Conservation (phyloP, 2,797 vertebrate species). For the Poliocrania exsul region DNA sequence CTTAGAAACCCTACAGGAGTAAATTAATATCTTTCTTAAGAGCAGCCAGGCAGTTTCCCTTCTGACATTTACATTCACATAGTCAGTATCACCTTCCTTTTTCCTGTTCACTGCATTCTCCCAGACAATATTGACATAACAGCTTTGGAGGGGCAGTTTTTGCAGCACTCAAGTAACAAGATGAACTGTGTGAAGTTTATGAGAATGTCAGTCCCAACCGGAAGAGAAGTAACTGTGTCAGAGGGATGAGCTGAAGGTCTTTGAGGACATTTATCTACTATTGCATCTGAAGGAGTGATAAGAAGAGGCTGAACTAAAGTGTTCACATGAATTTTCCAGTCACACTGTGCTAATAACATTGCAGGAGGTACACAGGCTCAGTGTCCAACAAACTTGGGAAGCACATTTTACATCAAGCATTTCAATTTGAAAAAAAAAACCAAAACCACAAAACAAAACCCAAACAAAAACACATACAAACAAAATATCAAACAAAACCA, state of each 20-base stretch:
- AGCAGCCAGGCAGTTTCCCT: neutral
- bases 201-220: neutral
- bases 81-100: neutral
- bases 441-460: neutral
- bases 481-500: neutral
- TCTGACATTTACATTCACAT: neutral
- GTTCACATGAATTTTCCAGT: neutral
- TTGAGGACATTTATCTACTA: neutral
- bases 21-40: neutral
- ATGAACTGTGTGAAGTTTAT: neutral
- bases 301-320: neutral
- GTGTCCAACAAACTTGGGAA: neutral
- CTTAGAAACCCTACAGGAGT: neutral
- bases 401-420: neutral
- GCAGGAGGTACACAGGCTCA: neutral
- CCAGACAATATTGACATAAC: neutral
- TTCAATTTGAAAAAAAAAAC: neutral
- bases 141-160: neutral
- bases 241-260: conserved; percentile 16
- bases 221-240: conserved; percentile 8
- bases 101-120: neutral
- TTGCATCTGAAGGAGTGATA: neutral
- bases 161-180: neutral
- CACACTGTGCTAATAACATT: neutral
- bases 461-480: neutral